Percentiles rank a stretch among this genome's conserved stretches.
phyloP scores from a whole-genome alignment of 2,888 invertebrate species.

The Ophonus ardosiacus region DNA sequence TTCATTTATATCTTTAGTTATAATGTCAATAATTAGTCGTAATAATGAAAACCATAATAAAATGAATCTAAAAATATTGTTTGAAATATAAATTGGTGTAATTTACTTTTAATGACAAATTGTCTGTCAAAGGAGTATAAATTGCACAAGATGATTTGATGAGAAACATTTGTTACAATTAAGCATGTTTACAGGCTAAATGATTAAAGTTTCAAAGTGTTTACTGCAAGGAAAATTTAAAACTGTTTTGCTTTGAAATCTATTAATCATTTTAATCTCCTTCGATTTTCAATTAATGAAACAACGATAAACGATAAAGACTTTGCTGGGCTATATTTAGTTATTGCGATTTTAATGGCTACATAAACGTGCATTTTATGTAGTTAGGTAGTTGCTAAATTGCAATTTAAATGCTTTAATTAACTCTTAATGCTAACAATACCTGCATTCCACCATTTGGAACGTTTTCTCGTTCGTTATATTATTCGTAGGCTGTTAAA shows the following conservation, averaged over 20 bases:
- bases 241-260: constrained; percentile 15
- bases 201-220: neutral
- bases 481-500: too few relatives aligned
- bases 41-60: neutral
- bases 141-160: neutral
- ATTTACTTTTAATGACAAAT: neutral
- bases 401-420: neutral
- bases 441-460: too few relatives aligned
- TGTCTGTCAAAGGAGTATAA: neutral
- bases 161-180: neutral
- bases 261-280: constrained; percentile 31
- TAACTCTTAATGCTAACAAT: neutral
- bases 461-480: too few relatives aligned
- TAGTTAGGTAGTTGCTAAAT: neutral
- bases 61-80: neutral
- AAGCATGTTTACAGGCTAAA: neutral
- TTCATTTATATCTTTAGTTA: neutral
- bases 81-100: constrained; percentile 4
- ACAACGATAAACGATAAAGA: constrained; percentile 16
- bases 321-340: neutral
- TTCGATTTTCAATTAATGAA: constrained; percentile 20
- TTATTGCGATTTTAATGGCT: neutral
- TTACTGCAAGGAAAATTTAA: neutral
- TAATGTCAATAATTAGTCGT: neutral
- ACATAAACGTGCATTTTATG: neutral